These are phyloP conservation scores for Ennomos fuscantarius DNA, from an alignment of 2,888 invertebrate species.

Conservation along the genomic window DNA sequence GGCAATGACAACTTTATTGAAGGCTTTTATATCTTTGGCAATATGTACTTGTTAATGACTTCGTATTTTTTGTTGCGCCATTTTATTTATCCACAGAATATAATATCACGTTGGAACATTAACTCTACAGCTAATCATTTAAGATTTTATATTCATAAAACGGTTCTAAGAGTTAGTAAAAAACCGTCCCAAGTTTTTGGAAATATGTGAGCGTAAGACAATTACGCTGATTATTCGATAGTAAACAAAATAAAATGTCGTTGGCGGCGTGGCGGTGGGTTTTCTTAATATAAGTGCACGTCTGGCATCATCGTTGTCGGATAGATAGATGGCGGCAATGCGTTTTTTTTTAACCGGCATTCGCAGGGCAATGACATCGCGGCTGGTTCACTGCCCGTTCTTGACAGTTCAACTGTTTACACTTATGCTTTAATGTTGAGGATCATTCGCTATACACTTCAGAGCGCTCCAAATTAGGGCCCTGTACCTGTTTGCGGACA, in stretches of 20 bases:
- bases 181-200: not conserved
- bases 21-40: conserved; percentile 34
- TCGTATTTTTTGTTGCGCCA: conserved; percentile 14
- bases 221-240: conserved; percentile 18
- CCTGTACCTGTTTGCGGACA: conserved; percentile 19
- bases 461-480: conserved; percentile 45
- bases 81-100: conserved; percentile 9
- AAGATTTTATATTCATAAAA: too few species aligned
- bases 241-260: conserved; percentile 15
- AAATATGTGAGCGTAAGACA: not conserved
- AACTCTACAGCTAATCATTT: not conserved
- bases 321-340: conserved; percentile 74
- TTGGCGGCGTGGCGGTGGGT: conserved; percentile 23
- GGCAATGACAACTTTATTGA: conserved; percentile 51
- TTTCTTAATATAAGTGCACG: conserved; percentile 59
- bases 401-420: conserved; percentile 85
- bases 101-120: conserved; percentile 10
- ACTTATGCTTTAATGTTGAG: conserved; percentile 68
- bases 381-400: conserved; percentile 83
- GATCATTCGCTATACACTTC: conserved; percentile 67
- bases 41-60: conserved; percentile 11
- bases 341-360: conserved; percentile 80
- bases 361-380: conserved; percentile 80
- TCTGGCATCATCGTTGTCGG: conserved; percentile 61
- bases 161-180: too few species aligned